Conservation (phyloP, 1,140 invertebrate species). For the Antheraea mylitta region DNA sequence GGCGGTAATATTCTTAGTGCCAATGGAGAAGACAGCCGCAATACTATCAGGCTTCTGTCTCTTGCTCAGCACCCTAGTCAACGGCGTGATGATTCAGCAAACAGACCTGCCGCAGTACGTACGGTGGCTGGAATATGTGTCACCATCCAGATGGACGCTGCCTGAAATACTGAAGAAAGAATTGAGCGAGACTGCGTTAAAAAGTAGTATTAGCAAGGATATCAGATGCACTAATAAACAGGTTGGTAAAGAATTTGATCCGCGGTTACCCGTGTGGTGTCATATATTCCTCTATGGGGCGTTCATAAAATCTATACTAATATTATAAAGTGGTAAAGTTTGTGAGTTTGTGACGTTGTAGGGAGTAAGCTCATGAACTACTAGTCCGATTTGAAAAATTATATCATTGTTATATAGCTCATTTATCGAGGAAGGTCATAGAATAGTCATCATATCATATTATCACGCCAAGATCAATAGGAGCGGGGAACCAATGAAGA, state of each 20-base stretch:
- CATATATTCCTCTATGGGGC: too few species aligned
- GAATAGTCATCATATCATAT: too few species aligned
- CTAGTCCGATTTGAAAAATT: too few species aligned
- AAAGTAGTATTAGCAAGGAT: conserved; percentile 78
- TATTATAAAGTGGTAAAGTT: too few species aligned
- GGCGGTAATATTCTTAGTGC: conserved; percentile 83
- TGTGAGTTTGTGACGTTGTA: too few species aligned
- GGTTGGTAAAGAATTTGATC: conserved; percentile 24
- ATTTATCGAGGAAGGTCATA: too few species aligned
- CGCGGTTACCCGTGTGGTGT: too few species aligned
- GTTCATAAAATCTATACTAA: too few species aligned
- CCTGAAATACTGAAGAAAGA: conserved; percentile 84
- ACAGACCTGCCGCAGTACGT: conserved; percentile 84
- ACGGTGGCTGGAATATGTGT: conserved; percentile 84
- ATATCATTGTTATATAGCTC: too few species aligned
- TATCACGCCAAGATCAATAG: too few species aligned
- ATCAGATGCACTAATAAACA: conserved; percentile 84
- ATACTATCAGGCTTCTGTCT: conserved; percentile 82
- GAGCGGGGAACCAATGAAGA: too few species aligned
- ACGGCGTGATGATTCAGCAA: conserved; percentile 86
- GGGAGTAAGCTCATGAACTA: too few species aligned
- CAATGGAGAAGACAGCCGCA: conserved; percentile 80
- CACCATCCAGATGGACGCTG: conserved; percentile 87
- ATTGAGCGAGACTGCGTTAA: conserved; percentile 80
- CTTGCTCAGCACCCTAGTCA: conserved; percentile 82